phyloP scores from a whole-genome alignment of 2,797 vertebrate genomes.

The Fistularia tabacaria region DNA sequence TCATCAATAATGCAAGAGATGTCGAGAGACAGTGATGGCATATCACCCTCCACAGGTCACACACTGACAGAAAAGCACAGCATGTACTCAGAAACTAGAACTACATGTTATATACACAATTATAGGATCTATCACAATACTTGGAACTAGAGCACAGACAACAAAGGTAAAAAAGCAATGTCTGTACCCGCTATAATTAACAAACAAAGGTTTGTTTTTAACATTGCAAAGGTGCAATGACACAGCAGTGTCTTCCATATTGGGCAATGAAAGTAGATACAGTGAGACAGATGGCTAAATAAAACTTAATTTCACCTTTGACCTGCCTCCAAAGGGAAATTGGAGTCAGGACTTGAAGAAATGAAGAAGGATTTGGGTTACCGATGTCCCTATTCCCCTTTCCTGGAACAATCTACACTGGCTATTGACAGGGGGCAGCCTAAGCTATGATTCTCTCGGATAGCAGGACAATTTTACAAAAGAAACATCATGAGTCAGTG shows the following conservation, averaged over 20 bases:
- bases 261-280: conserved; percentile 59
- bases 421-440: conserved; percentile 51
- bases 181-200: conserved; percentile 1
- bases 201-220: too few relatives aligned
- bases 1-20: conserved; percentile 77
- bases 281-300: conserved; percentile 66
- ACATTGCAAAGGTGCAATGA: conserved; percentile 41
- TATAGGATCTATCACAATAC: not conserved
- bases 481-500: conserved; percentile 22
- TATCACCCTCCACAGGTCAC: conserved; percentile 63
- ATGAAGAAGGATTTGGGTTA: conserved; percentile 59
- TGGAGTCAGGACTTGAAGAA: conserved; percentile 55
- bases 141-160: not conserved
- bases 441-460: conserved; percentile 26
- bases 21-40: conserved; percentile 60
- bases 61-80: conserved; percentile 66
- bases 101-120: conserved; percentile 31
- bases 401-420: conserved; percentile 71
- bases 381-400: conserved; percentile 50
- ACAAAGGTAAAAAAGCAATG: conserved; percentile 1
- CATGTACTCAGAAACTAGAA: conserved; percentile 51
- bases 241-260: conserved; percentile 45
- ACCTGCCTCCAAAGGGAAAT: conserved; percentile 66
- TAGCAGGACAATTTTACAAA: conserved; percentile 18
- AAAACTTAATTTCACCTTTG: conserved; percentile 67